phyloP scores from a whole-genome alignment of 2,888 invertebrate species.

The Athrips mouffetella region DNA sequence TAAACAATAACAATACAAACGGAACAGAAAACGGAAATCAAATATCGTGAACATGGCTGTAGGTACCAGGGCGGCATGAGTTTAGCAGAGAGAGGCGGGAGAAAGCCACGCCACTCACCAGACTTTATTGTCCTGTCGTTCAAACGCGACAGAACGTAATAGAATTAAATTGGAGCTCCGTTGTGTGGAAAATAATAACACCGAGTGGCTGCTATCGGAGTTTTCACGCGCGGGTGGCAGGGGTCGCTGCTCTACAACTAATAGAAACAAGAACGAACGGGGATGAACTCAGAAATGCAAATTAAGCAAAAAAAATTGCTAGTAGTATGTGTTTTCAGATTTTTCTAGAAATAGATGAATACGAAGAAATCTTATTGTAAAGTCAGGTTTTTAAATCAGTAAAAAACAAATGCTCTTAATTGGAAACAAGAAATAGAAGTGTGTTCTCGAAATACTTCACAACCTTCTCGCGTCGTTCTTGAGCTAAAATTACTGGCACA shows the following conservation, averaged over 20 bases:
- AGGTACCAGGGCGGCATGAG: constrained; percentile 12
- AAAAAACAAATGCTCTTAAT: too few relatives aligned
- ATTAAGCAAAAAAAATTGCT: too few relatives aligned
- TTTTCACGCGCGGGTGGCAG: constrained; percentile 76
- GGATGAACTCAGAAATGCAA: not conserved
- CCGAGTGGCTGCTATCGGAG: constrained; percentile 65
- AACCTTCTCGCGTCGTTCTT: not conserved
- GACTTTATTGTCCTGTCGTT: constrained; percentile 73
- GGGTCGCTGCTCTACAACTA: constrained; percentile 45
- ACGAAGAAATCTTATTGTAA: too few relatives aligned
- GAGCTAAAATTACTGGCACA: too few relatives aligned
- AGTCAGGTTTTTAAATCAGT: too few relatives aligned
- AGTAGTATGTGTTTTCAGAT: too few relatives aligned
- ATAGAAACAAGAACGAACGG: constrained; percentile 6
- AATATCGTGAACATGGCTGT: constrained; percentile 4
- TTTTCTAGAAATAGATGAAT: too few relatives aligned
- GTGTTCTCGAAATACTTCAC: not conserved
- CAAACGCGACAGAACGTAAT: constrained; percentile 75
- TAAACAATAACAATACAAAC: constrained; percentile 6
- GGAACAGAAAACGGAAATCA: constrained; percentile 9
- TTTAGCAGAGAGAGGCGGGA: constrained; percentile 18
- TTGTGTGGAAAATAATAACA: constrained; percentile 78
- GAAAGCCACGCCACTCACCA: constrained; percentile 46
- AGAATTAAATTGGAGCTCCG: constrained; percentile 73
- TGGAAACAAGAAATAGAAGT: too few relatives aligned